Evolutionary conservation across 2,113 vertebrate genomes (phyloP).

Genomic region (cattle (Bos taurus)): ARS-UCD2.0 NC_037332.1:113332501-113333000

Average conservation of each 20-base stretch:
- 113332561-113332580: background rate
- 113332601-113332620: background rate
- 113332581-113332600: too few relatives aligned
- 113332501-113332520: background rate
- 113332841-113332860: rapidly evolving
- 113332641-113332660: rapidly evolving
- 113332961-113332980: background rate
- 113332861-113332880: background rate
- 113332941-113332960: rapidly evolving
- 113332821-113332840: background rate
- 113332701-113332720: background rate
- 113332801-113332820: background rate
- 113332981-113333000: background rate
- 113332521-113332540: rapidly evolving
- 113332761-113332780: background rate
- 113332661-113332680: background rate
- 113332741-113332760: too few relatives aligned
- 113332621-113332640: background rate
- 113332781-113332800: background rate
- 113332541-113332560: background rate
- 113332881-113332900: background rate
- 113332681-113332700: background rate
- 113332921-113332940: background rate
- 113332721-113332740: background rate
- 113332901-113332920: background rate